Conservation (phyloP, 30 jellyfish, hydroid and myxozoan genomes). For the Aurelia aurita region DNA sequence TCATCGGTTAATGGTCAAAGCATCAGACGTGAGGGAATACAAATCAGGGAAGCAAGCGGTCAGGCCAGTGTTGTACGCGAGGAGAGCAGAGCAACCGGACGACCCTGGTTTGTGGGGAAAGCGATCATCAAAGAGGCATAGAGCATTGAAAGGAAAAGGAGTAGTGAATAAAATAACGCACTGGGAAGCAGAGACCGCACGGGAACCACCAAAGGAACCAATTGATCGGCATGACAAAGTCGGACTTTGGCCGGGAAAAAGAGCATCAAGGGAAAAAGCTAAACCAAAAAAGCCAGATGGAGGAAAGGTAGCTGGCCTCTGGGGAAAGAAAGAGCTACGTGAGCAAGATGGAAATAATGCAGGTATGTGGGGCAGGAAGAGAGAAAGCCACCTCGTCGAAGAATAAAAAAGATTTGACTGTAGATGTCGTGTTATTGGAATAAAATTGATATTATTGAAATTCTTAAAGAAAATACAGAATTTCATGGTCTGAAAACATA, state of each 20-base stretch:
- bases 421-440: neutral
- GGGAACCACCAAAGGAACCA: neutral
- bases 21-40: too few relatives aligned
- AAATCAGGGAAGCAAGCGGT: too few relatives aligned
- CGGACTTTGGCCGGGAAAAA: constrained; percentile 57
- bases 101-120: constrained; percentile 47
- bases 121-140: neutral
- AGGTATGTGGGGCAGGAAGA: constrained; percentile 59
- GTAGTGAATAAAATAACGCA: neutral
- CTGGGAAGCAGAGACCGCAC: constrained; percentile 9
- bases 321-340: constrained; percentile 30
- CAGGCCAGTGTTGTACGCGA: too few relatives aligned
- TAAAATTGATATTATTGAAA: neutral
- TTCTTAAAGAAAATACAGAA: too few relatives aligned
- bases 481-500: too few relatives aligned
- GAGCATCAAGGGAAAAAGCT: constrained; percentile 13
- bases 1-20: too few relatives aligned
- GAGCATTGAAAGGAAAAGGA: neutral
- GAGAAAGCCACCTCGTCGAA: neutral
- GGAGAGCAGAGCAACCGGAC: neutral
- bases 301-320: constrained; percentile 37
- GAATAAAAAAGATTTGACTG: neutral
- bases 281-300: constrained; percentile 25
- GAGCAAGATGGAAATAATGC: neutral
- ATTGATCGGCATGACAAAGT: constrained; percentile 8